Evolutionary conservation across 2,797 vertebrate genomes (phyloP).

Genomic region (Enteromius paludinosus): DNA sequence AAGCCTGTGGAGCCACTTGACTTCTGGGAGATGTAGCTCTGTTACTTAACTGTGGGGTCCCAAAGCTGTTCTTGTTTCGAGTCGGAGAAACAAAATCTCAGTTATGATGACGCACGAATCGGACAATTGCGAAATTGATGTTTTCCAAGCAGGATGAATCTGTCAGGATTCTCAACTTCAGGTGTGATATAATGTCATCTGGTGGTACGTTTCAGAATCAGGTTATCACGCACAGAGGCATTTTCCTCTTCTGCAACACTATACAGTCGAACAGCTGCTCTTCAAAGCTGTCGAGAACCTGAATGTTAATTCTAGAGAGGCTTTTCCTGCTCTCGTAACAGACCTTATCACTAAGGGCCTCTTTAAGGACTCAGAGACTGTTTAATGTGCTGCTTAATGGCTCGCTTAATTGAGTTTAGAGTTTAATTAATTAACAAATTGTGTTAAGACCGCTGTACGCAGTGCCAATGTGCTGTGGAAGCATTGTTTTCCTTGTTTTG

Average conservation of each 20-base stretch:
- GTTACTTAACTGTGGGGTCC: slow-evolving; percentile 11
- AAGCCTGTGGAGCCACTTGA: slow-evolving; percentile 45
- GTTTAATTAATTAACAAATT: slow-evolving; percentile 81
- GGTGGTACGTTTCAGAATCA: slow-evolving; percentile 6
- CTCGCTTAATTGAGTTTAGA: slow-evolving; percentile 79
- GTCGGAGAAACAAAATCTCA: not conserved
- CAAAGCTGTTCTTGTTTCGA: slow-evolving; percentile 2
- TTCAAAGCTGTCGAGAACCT: slow-evolving; percentile 21
- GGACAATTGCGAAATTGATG: not conserved
- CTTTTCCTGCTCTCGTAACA: slow-evolving; percentile 45
- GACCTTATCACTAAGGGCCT: slow-evolving; percentile 73
- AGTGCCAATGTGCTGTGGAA: slow-evolving; percentile 67
- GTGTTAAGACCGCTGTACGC: slow-evolving; percentile 70
- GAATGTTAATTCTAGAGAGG: slow-evolving; percentile 17
- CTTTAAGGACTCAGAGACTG: slow-evolving; percentile 77
- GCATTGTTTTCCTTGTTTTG: slow-evolving; percentile 45
- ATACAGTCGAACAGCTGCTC: slow-evolving; percentile 25
- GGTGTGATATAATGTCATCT: not conserved
- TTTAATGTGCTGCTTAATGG: slow-evolving; percentile 83
- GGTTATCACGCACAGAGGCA: not conserved
- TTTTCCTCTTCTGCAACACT: slow-evolving; percentile 4
- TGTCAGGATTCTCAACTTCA: too few relatives aligned
- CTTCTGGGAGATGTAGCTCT: slow-evolving; percentile 15
- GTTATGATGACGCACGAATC: not conserved
- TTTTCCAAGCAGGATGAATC: not conserved